A percentile compares a stretch with the other conserved stretches of the same genome.
These are phyloP conservation scores for Limnodromus scolopaceus DNA, from an alignment of 2,797 vertebrate species.

Conservation along the genomic window DNA sequence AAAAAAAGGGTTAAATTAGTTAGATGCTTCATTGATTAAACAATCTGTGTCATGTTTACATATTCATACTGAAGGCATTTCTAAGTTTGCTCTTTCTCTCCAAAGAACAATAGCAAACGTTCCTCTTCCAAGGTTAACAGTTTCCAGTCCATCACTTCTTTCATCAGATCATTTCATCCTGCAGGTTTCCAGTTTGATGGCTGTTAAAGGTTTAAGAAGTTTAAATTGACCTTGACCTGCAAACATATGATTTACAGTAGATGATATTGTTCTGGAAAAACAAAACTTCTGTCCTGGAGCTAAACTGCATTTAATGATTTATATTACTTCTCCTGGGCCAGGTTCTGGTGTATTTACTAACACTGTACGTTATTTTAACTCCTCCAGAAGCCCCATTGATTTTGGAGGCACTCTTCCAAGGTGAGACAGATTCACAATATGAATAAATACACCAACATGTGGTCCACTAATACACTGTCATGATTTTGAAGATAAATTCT, in stretches of 20 bases:
- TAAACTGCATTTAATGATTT: conserved; percentile 32
- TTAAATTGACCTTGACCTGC: conserved; percentile 63
- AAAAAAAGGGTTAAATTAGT: background rate
- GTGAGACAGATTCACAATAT: background rate
- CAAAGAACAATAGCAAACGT: conserved; percentile 37
- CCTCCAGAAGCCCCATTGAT: background rate
- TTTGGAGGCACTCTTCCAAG: conserved; percentile 5
- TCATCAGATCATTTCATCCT: conserved; percentile 34
- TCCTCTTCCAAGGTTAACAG: conserved; percentile 26
- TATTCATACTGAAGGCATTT: conserved; percentile 6
- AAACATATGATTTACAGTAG: conserved; percentile 29
- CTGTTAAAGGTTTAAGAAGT: conserved; percentile 47
- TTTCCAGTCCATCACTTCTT: conserved; percentile 38
- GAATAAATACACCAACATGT: background rate
- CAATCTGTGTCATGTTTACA: background rate
- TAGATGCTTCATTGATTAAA: background rate
- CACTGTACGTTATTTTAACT: background rate
- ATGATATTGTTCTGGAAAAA: conserved; percentile 34
- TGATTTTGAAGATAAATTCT: conserved; percentile 12
- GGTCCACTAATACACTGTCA: background rate
- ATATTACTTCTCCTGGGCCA: background rate
- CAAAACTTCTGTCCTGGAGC: conserved; percentile 34
- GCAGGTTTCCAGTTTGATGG: conserved; percentile 41
- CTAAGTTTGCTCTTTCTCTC: conserved; percentile 27
- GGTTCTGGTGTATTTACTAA: conserved; percentile 18